These are phyloP conservation scores for Thaumetopoea pityocampa DNA, from an alignment of 1,140 invertebrate genomes.

Conservation along the genomic window DNA sequence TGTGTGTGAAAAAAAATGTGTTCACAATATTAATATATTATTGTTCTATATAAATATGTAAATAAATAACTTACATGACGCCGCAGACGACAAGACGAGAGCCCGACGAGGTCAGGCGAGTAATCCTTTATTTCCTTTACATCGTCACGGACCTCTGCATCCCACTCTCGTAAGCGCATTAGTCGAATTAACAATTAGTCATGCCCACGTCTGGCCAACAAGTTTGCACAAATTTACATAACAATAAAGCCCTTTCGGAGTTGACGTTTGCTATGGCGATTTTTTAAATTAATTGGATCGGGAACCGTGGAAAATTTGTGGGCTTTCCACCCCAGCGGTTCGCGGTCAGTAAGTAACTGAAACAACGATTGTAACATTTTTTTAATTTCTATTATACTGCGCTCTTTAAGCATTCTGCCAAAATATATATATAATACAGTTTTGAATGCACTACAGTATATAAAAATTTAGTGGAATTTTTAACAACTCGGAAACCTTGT, in stretches of 20 bases:
- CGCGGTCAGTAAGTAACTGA: slow-evolving; percentile 29
- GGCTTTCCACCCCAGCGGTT: slow-evolving; percentile 28
- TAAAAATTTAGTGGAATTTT: too few species aligned
- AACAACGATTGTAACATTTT: too few species aligned
- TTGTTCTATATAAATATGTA: too few species aligned
- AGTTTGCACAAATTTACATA: slow-evolving; percentile 73
- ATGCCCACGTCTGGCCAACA: slow-evolving; percentile 62
- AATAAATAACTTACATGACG: too few species aligned
- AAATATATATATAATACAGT: too few species aligned
- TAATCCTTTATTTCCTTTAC: slow-evolving; percentile 64
- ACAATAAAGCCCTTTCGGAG: slow-evolving; percentile 63
- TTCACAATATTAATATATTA: too few species aligned
- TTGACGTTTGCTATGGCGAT: slow-evolving; percentile 47
- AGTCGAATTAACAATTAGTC: slow-evolving; percentile 74
- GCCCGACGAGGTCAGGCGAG: slow-evolving; percentile 42
- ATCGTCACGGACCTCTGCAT: slow-evolving; percentile 33
- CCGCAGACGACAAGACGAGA: slow-evolving; percentile 6
- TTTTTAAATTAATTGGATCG: slow-evolving; percentile 73
- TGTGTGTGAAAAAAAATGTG: too few species aligned
- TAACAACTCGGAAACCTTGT: too few species aligned
- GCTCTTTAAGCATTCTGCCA: too few species aligned
- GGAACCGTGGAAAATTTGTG: slow-evolving; percentile 60
- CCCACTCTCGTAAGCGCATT: slow-evolving; percentile 69
- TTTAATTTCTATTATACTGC: too few species aligned
- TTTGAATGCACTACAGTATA: too few species aligned